Evolutionary conservation across 2,888 invertebrate species (phyloP).

Genomic region (Temnothorax ravouxi): DNA sequence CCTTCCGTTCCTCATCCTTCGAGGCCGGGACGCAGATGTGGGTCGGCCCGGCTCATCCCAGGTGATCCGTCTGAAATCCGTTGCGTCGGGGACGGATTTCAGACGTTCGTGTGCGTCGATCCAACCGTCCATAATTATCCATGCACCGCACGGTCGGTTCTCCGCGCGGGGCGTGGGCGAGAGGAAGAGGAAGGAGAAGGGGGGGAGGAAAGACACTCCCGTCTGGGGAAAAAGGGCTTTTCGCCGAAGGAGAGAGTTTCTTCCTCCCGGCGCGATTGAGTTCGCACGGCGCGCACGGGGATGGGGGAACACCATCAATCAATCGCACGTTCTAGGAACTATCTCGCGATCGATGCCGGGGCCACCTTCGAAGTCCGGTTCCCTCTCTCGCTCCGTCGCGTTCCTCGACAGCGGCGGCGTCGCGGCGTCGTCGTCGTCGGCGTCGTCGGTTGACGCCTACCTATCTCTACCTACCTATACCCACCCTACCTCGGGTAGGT

Average conservation of each 20-base stretch:
- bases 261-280: slow-evolving; percentile 49
- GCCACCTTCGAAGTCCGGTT: slow-evolving; percentile 41
- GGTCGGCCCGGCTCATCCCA: background rate
- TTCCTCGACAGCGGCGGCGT: slow-evolving; percentile 53
- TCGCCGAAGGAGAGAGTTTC: slow-evolving; percentile 20
- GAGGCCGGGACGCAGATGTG: background rate
- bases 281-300: slow-evolving; percentile 16
- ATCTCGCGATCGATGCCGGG: slow-evolving; percentile 65
- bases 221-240: slow-evolving; percentile 19
- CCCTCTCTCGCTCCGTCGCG: slow-evolving; percentile 27
- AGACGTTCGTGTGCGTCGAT: background rate
- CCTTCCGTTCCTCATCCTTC: background rate
- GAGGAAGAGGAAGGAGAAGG: background rate
- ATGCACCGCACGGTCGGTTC: background rate
- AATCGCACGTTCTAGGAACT: slow-evolving; percentile 64
- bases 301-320: slow-evolving; percentile 63
- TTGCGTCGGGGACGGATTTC: too few relatives aligned
- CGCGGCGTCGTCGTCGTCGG: slow-evolving; percentile 49
- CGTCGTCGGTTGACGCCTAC: slow-evolving; percentile 35
- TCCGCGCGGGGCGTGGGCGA: background rate
- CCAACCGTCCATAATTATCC: slow-evolving; percentile 9
- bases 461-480: slow-evolving; percentile 22
- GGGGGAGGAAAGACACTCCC: background rate
- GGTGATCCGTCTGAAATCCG: too few relatives aligned
- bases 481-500: background rate